A percentile compares a stretch with the other conserved stretches of the same genome.
These are phyloP conservation scores for Euclidia mi DNA, from an alignment of 2,888 invertebrate genomes.

Conservation along the genomic window DNA sequence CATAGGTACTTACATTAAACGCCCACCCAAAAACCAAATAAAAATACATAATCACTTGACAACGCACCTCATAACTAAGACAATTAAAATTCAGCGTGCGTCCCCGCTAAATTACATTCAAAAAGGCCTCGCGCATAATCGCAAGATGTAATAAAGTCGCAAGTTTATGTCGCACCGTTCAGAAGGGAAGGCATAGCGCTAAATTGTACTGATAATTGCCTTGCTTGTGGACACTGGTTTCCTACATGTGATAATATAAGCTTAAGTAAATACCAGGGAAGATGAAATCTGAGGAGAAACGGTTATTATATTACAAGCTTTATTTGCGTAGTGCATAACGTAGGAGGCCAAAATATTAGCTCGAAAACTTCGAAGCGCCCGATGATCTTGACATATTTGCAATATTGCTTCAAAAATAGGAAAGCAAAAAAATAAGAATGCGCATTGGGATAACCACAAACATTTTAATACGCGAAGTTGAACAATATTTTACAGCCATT, in stretches of 20 bases:
- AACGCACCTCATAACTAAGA: conserved; percentile 11
- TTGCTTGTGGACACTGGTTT: conserved; percentile 38
- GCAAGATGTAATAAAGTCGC: conserved; percentile 39
- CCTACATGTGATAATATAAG: conserved; percentile 44
- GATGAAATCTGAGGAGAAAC: background rate
- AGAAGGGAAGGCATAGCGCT: conserved; percentile 32
- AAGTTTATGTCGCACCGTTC: conserved; percentile 32
- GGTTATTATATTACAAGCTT: background rate
- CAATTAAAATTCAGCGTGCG: conserved; percentile 27
- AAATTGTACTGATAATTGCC: conserved; percentile 61
- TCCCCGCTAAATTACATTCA: conserved; percentile 29
- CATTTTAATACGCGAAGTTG: too few relatives aligned
- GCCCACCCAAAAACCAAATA: too few relatives aligned
- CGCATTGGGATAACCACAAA: too few relatives aligned
- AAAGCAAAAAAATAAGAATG: too few relatives aligned
- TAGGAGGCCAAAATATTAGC: too few relatives aligned
- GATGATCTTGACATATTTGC: too few relatives aligned
- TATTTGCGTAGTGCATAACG: background rate
- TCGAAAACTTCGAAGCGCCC: too few relatives aligned
- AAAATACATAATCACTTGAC: conserved; percentile 5
- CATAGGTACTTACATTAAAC: too few relatives aligned
- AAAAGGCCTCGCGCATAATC: conserved; percentile 34
- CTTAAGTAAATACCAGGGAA: background rate
- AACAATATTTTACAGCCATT: too few relatives aligned
- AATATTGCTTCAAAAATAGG: too few relatives aligned